Evolutionary conservation across 2,113 vertebrate species (phyloP).

Genomic region (Tyrannus savana): DNA sequence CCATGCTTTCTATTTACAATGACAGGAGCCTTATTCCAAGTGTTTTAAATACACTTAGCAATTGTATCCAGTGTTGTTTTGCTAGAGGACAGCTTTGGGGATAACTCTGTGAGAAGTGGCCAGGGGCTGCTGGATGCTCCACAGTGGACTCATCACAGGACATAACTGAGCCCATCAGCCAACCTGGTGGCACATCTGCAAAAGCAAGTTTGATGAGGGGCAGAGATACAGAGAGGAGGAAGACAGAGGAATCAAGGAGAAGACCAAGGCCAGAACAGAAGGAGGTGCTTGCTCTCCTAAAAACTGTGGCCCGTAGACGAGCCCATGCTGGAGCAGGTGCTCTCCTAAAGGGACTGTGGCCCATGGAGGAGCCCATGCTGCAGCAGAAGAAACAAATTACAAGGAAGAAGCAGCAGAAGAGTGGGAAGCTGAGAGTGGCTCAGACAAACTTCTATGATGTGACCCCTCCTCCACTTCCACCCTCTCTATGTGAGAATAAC

Average conservation of each 20-base stretch:
- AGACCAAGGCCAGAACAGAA: not conserved
- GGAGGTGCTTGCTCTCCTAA: no score
- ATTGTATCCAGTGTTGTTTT: not conserved
- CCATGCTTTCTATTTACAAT: not conserved
- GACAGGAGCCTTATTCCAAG: not conserved
- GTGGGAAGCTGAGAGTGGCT: not conserved
- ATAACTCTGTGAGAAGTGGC: not conserved
- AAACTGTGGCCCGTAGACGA: accelerated
- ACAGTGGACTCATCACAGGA: accelerated
- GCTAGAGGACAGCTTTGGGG: not conserved
- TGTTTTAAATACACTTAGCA: not conserved
- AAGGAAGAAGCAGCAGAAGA: not conserved
- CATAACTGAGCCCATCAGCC: not conserved
- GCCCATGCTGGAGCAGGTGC: not conserved
- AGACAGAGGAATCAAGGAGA: not conserved
- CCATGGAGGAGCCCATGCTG: not conserved
- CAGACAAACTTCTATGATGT: not conserved
- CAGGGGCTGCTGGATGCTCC: not conserved
- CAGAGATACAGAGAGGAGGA: not conserved
- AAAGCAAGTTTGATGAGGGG: not conserved
- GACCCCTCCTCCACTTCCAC: not conserved
- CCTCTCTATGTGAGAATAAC: not conserved
- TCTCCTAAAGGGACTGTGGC: not conserved
- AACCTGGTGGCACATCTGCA: not conserved
- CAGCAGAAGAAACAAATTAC: not conserved